These are phyloP conservation scores for Latheticus oryzae DNA, from an alignment of 2,888 invertebrate species.

Conservation along the genomic window DNA sequence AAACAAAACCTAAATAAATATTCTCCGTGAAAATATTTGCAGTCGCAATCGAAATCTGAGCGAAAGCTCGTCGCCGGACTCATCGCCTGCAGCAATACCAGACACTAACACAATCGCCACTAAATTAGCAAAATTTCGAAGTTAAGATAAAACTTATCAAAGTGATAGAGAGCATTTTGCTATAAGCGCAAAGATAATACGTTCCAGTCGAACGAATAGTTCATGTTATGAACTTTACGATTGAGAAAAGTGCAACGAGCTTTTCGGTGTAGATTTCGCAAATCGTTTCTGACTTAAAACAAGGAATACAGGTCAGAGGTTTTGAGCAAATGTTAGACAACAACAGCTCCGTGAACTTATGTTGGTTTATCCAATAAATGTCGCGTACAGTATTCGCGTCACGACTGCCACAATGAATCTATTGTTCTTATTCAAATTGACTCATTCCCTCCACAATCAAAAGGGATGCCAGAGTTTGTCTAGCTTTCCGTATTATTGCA, in stretches of 20 bases:
- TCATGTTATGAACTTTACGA: conserved; percentile 23
- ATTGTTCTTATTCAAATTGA: conserved; percentile 59
- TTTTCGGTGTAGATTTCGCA: conserved; percentile 24
- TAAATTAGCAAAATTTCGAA: conserved; percentile 19
- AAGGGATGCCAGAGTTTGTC: conserved; percentile 51
- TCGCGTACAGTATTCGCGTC: conserved; percentile 54
- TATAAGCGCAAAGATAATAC: conserved; percentile 32
- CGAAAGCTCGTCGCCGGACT: not conserved
- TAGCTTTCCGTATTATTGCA: conserved; percentile 51
- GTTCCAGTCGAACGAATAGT: conserved; percentile 23
- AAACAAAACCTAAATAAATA: conserved; percentile 9
- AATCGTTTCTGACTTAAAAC: conserved; percentile 21
- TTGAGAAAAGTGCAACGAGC: conserved; percentile 11
- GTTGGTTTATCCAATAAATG: conserved; percentile 50
- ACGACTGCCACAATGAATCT: conserved; percentile 53
- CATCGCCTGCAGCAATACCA: not conserved
- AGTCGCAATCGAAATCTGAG: not conserved
- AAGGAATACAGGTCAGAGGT: conserved; percentile 36
- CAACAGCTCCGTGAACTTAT: conserved; percentile 34
- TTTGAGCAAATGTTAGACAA: conserved; percentile 36
- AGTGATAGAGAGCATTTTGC: conserved; percentile 21
- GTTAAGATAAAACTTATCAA: conserved; percentile 20
- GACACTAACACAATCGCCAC: not conserved
- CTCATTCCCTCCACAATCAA: conserved; percentile 53
- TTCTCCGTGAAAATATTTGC: conserved; percentile 4